Base-by-base conservation (phyloP, 2,113 vertebrate species). In the Platysternon megacephalum region DNA sequence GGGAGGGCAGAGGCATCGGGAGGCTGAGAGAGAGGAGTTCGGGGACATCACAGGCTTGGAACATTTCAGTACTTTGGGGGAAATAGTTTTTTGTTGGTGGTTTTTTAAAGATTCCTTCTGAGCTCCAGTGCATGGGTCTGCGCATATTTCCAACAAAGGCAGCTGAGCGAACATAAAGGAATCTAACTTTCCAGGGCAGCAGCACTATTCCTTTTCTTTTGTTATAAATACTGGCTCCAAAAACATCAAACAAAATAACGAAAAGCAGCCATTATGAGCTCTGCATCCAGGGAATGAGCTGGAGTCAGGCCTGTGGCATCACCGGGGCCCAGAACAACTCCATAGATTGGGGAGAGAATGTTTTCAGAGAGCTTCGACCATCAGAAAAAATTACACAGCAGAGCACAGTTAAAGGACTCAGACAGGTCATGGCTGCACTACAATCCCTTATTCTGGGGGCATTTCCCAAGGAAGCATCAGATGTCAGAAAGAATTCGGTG, bases 181-280 rank as follows among this genome's bases (percentile, higher is more conserved):
- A 81, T 85, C 82, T 89, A 91, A 83, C 35, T 83, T 86, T 95
- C 96, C 96, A 97, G 92, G 96, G 95, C 94, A 95, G 94, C 91
- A 95, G 90, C 52, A 0, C 81, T 56, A 82, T 68, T 95, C 55
- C 14, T 86, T 78, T 86, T 95, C 92, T 95, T 95, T 72, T 97
- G 56, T 91, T 92, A 85, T 88, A 97, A 97, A 96, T 93, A 95
- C 49, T 92, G 94, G 95, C 94, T 92, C 89, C 42, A 10, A 80
- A 26, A 35, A 42, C 58, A 79, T 46, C 89, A 96, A 97, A 95
- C 96, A 95, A 82, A 84, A 19, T 95, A 97, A 97, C 86, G 89
- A 92, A n/a, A 95, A 95, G 85, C 96, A 97, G 94, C 76, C 92
- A 92, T 3, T 24, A 0, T 83, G 94, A 97, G 79, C 87, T 87